Evolutionary conservation across 30 jellyfish, hydroid and myxozoan genomes (phyloP).

Genomic region (Hydractinia echinata): DNA sequence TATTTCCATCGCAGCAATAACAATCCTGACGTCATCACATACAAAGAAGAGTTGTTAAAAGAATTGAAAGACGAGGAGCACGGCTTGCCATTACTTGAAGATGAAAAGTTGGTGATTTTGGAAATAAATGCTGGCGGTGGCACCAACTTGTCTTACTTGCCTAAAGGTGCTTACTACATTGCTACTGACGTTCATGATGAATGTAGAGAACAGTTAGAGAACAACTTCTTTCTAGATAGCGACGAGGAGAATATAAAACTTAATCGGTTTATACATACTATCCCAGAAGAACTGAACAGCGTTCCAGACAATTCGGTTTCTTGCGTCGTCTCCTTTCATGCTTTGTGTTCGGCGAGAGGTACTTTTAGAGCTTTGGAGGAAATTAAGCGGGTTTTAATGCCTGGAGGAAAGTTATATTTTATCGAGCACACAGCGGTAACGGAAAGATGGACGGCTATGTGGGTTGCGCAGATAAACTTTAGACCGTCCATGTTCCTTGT

Average conservation of each 20-base stretch:
- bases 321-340: conserved; percentile 38
- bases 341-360: conserved; percentile 26
- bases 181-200: conserved; percentile 25
- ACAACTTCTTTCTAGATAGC: conserved; percentile 10
- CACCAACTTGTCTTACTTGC: conserved; percentile 30
- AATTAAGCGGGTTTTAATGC: conserved; percentile 39
- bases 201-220: neutral
- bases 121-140: conserved; percentile 34
- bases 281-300: conserved; percentile 27
- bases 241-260: conserved; percentile 1
- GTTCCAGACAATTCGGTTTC: conserved; percentile 38
- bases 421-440: conserved; percentile 22
- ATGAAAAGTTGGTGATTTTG: conserved; percentile 33
- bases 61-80: conserved; percentile 17
- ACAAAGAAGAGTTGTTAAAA: conserved; percentile 24
- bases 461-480: conserved; percentile 37
- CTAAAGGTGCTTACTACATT: conserved; percentile 17
- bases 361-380: conserved; percentile 33
- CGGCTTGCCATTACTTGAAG: conserved; percentile 16
- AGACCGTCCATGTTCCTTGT: conserved; percentile 13
- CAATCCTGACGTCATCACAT: neutral
- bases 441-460: conserved; percentile 18
- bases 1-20: conserved; percentile 39
- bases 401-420: conserved; percentile 34
- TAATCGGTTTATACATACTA: conserved; percentile 4